phyloP scores from a whole-genome alignment of 2,113 vertebrate species.

The Neotragus pygmaeus region DNA sequence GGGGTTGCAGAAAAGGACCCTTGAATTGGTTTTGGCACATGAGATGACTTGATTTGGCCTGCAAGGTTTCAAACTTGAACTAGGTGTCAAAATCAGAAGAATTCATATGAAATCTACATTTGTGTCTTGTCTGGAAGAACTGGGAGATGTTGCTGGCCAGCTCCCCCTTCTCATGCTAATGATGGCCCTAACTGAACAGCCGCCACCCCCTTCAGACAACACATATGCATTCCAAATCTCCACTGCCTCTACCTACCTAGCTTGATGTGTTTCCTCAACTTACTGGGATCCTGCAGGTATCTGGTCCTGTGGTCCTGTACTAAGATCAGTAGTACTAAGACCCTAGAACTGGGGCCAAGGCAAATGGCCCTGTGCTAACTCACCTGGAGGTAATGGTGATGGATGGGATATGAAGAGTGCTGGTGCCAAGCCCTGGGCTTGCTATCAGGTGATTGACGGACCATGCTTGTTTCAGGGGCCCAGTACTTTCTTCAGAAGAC shows the following conservation, averaged over 20 bases:
- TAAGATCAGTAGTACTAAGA: neutral
- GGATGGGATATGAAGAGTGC: neutral
- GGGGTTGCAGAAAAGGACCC: neutral
- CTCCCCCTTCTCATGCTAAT: neutral
- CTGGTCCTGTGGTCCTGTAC: neutral
- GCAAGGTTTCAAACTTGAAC: neutral
- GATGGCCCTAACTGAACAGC: rapidly evolving
- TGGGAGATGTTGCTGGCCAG: neutral
- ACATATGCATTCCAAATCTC: neutral
- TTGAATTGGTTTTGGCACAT: neutral
- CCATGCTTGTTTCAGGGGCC: neutral
- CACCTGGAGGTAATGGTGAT: neutral
- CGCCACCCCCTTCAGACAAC: rapidly evolving
- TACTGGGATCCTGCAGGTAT: neutral
- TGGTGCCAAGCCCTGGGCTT: neutral
- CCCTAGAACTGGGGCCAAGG: too few species aligned
- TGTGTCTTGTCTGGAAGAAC: neutral
- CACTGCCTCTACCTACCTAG: rapidly evolving
- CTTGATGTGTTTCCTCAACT: neutral
- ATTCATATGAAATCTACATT: neutral
- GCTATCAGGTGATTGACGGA: neutral
- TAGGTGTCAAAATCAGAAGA: neutral
- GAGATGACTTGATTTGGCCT: neutral
- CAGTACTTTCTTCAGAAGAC: neutral
- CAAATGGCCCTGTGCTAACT: neutral